Conservation (phyloP, 2,888 invertebrate species). For the Lydus trimaculatus region DNA sequence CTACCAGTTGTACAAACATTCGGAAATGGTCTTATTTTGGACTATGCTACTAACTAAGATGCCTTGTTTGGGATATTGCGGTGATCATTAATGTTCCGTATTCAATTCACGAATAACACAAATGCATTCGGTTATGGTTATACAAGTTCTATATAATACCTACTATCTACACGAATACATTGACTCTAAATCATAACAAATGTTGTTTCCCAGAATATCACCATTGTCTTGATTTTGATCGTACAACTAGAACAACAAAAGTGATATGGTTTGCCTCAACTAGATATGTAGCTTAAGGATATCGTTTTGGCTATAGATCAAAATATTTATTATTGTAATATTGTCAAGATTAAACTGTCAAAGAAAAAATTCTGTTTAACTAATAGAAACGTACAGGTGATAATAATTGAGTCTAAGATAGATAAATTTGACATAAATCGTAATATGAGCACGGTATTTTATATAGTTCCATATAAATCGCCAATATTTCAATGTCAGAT, state of each 20-base stretch:
- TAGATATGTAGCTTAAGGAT: no score
- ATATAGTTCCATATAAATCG: no score
- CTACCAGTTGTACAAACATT: conserved; percentile 31
- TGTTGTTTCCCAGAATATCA: background rate
- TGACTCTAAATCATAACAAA: conserved; percentile 17
- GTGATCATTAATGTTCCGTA: conserved; percentile 30
- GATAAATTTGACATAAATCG: no score
- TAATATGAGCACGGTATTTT: no score
- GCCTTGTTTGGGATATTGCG: conserved; percentile 31
- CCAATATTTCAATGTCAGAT: background rate
- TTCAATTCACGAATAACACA: conserved; percentile 32
- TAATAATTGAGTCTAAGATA: no score
- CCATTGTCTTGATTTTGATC: background rate
- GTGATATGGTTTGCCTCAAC: background rate
- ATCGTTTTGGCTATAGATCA: background rate
- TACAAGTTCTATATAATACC: conserved; percentile 9
- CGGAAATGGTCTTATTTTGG: conserved; percentile 34
- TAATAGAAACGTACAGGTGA: no score
- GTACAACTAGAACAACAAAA: background rate
- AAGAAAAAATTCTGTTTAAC: no score
- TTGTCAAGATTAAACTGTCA: no score
- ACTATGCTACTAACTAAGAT: conserved; percentile 30
- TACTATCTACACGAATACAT: conserved; percentile 19
- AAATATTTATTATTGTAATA: no score
- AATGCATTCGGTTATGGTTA: conserved; percentile 15